These are phyloP conservation scores for Ellobium chinense DNA, from an alignment of 2,888 invertebrate species.

Conservation along the genomic window DNA sequence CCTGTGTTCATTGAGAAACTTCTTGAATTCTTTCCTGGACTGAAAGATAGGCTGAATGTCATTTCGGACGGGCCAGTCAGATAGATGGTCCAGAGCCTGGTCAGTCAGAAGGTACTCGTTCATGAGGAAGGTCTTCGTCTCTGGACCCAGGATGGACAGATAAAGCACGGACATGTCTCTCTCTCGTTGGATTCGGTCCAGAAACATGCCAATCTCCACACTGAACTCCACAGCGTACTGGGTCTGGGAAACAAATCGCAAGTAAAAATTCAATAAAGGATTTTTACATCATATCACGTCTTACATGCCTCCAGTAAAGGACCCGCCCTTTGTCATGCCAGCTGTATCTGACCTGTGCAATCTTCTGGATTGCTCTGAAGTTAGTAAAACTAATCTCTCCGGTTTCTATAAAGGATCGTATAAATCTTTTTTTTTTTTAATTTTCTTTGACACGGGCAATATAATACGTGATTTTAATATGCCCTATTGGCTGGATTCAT, in stretches of 20 bases:
- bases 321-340: no score
- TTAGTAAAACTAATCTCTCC: no score
- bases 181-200: conserved; percentile 65
- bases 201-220: conserved; percentile 65
- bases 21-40: conserved; percentile 61
- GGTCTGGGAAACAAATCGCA: conserved; percentile 53
- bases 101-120: conserved; percentile 61
- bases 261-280: no score
- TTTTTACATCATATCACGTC: no score
- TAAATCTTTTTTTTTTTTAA: no score
- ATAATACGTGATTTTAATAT: no score
- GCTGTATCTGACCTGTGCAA: no score
- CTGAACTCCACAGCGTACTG: conserved; percentile 64
- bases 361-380: no score
- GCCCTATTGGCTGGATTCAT: no score
- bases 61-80: conserved; percentile 62
- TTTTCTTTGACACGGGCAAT: no score
- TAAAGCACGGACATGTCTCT: conserved; percentile 59
- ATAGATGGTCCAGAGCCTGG: conserved; percentile 58
- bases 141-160: background rate
- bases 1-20: conserved; percentile 64
- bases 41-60: conserved; percentile 60
- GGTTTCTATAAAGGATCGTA: no score
- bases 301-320: no score
- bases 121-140: conserved; percentile 16